Conservation (phyloP, 2,113 vertebrate species). For the Ageneiosus marmoratus region DNA sequence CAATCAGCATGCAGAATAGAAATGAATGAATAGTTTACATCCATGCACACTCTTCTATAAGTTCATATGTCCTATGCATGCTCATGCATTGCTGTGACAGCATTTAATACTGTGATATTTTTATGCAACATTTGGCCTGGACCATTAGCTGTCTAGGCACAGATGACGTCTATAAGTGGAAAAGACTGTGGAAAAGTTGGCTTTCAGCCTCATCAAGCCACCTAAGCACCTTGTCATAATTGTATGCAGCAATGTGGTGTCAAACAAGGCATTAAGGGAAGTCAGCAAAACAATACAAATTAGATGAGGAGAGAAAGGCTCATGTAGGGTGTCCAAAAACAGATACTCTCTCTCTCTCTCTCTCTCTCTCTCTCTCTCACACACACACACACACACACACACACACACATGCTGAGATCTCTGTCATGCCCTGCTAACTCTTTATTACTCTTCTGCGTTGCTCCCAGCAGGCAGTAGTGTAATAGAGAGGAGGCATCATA, state of each 20-base stretch:
- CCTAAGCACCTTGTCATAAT: constrained; percentile 62
- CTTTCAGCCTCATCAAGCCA: constrained; percentile 48
- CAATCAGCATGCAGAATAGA: constrained; percentile 30
- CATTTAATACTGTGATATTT: constrained; percentile 13
- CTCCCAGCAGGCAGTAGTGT: constrained; percentile 19
- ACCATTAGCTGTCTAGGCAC: not conserved
- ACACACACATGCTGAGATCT: constrained; percentile 7
- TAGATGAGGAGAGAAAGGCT: constrained; percentile 49
- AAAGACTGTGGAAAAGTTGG: constrained; percentile 59
- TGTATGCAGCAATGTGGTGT: constrained; percentile 59
- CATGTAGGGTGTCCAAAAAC: constrained; percentile 7
- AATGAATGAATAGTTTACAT: constrained; percentile 1
- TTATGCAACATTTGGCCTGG: not conserved
- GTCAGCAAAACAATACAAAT: constrained; percentile 56
- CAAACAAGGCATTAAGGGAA: constrained; percentile 59
- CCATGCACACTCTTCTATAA: not conserved
- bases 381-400: not conserved
- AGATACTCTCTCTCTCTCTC: no score
- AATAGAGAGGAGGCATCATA: constrained; percentile 15
- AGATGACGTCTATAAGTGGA: not conserved
- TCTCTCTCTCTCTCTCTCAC: no score
- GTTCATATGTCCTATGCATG: not conserved
- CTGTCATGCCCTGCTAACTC: constrained; percentile 7
- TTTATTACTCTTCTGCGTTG: constrained; percentile 22
- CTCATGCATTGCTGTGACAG: not conserved